phyloP scores from a whole-genome alignment of 2,113 vertebrate genomes.

The Phrynosoma blainvillii region DNA sequence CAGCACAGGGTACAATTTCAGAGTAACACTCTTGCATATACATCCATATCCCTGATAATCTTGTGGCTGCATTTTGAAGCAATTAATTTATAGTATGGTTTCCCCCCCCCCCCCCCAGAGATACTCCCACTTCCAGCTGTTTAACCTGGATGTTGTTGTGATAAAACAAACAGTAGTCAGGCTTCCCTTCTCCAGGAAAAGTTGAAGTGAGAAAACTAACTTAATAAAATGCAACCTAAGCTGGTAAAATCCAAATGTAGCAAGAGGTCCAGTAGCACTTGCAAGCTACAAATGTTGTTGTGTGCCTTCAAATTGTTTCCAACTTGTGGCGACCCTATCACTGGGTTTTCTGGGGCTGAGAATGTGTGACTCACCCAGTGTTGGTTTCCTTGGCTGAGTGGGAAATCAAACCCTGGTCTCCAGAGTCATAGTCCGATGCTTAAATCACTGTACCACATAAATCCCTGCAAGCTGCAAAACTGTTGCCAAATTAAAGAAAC shows the following conservation, averaged over 20 bases:
- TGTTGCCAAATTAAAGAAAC: background rate
- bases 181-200: background rate
- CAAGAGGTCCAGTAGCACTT: background rate
- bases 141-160: background rate
- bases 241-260: background rate
- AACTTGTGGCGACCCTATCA: too few relatives aligned
- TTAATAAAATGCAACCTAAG: too few relatives aligned
- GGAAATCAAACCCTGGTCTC: too few relatives aligned
- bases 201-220: too few relatives aligned
- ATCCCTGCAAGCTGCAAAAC: background rate
- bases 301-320: too few relatives aligned
- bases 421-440: too few relatives aligned
- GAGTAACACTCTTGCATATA: background rate
- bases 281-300: too few relatives aligned
- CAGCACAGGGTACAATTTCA: background rate
- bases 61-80: background rate
- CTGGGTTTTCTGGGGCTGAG: too few relatives aligned
- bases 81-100: background rate
- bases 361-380: too few relatives aligned
- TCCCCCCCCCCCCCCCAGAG: background rate
- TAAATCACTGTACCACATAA: too few relatives aligned
- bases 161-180: background rate
- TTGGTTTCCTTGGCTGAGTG: too few relatives aligned
- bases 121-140: background rate
- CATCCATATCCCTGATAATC: background rate